Base-by-base conservation (phyloP, 2,113 vertebrate genomes). In the Gasterosteus nipponicus region DNA sequence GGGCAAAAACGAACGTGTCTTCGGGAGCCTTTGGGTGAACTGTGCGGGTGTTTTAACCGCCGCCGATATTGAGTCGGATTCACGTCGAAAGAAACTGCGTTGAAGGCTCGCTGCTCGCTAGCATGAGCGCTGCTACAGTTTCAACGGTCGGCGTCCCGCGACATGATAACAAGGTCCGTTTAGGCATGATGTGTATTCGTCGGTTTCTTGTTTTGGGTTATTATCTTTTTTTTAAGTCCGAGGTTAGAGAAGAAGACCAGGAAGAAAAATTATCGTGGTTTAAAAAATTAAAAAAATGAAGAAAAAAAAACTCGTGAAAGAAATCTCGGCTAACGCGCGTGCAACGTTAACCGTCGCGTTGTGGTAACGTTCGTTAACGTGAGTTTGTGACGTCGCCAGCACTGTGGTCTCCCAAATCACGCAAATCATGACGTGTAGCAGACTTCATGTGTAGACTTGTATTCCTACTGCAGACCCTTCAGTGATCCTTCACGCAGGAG, bases 121-220 rank as follows among this genome's bases (percentile, higher is more conserved):
- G 81, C 87, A 59, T 6, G 44, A 73, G 68, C 79, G 71, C 78
- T 74, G 83, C 86, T 88, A 81, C 86, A 80, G 77, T 87, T 83
- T 57, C 66, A 87, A 77, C 77, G 74, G 76, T 75, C 79, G 68
- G 77, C 44, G 71, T 80, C 87, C 79, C 60, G 77, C 81, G 85
- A 61, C 77, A 80, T 63, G 73, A 84, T 33, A 65, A 83, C 82
- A 75, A 38, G 65, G 69, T 12, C 61, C 56, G 33, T n/a, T 53
- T 61, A 54, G 39, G 61, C 71, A 11, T 70, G 9, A 31, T 51
- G 57, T 64, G 64, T 58, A 1, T 22, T 19, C 29, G 33, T 60
- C 61, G 0, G 11, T 3, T 14, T 6, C 10, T 65, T 5, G 10
- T 35, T 3, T 19, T 46, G 69, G 61, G 63, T n/a, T 26, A 22